Base-by-base conservation (phyloP, 2,888 invertebrate species). In the Sinotaia quadrata region DNA sequence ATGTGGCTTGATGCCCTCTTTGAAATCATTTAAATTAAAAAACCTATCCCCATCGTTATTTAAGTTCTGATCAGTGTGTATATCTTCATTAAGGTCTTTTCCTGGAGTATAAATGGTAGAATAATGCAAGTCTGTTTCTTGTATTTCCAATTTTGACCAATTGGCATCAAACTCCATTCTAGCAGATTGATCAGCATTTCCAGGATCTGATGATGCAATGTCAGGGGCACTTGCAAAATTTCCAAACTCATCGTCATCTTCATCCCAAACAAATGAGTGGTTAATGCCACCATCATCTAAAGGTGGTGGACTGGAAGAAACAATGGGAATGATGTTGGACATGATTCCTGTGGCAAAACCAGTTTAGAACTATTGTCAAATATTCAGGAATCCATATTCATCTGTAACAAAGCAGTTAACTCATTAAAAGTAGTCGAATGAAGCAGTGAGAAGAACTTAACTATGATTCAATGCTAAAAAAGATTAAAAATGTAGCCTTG, bases 321-420 rank as follows among this genome's bases (percentile, higher is more conserved):
- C 81, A 68, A 82, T 82, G 36, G 84, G 84, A 67, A 83, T 83
- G 29, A 84, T 68, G 60, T 76, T 78, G 2, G 83, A 82, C 84
- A 84, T 84, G 56, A 34, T 65, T 47, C 51, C 57, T 54, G n/a
- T n/a, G n/a, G n/a, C n/a, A n/a, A n/a, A n/a, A n/a, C n/a, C n/a
- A n/a, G n/a, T n/a, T n/a, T n/a, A n/a, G n/a, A n/a, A n/a, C n/a
- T n/a, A n/a, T n/a, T n/a, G n/a, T n/a, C n/a, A n/a, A n/a, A n/a
- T n/a, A n/a, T n/a, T n/a, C n/a, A n/a, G n/a, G n/a, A n/a, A n/a
- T n/a, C n/a, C n/a, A n/a, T n/a, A n/a, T n/a, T n/a, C n/a, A n/a
- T n/a, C n/a, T n/a, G n/a, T n/a, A n/a, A n/a, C n/a, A n/a, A n/a
- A n/a, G n/a, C n/a, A n/a, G n/a, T n/a, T n/a, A n/a, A n/a, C n/a